Percentiles rank a stretch among this genome's conserved stretches.
These are phyloP conservation scores for Pteropus rufus DNA, from an alignment of 2,797 vertebrate genomes.

Conservation along the genomic window DNA sequence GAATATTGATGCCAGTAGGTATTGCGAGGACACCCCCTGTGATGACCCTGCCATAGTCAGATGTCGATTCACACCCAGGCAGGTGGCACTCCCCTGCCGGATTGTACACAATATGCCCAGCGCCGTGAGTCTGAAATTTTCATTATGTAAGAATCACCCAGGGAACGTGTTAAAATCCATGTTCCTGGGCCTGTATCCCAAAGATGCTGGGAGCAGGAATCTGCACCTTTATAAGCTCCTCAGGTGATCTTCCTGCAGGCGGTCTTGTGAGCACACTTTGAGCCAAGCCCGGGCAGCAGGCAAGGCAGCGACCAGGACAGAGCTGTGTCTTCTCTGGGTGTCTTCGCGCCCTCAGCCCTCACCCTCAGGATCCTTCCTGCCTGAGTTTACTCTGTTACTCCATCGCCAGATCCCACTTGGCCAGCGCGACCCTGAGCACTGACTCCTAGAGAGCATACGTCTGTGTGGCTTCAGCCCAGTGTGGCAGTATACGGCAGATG, in stretches of 20 bases:
- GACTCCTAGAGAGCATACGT: neutral
- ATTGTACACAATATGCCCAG: neutral
- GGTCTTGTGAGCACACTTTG: neutral
- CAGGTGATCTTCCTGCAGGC: neutral
- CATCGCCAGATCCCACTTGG: neutral
- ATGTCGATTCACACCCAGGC: neutral
- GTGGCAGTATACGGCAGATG: neutral
- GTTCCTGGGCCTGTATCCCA: neutral
- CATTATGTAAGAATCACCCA: neutral
- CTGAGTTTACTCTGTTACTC: neutral
- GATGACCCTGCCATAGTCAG: neutral
- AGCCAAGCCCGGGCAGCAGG: neutral
- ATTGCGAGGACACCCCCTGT: neutral
- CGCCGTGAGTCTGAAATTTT: neutral
- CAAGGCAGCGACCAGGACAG: fast-evolving
- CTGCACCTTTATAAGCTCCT: neutral
- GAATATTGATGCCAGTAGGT: neutral
- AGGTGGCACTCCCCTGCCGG: too few relatives aligned
- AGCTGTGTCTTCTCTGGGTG: neutral
- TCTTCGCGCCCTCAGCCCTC: neutral
- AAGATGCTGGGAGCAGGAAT: neutral
- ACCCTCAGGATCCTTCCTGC: neutral
- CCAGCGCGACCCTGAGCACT: neutral
- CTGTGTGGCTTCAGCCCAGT: neutral
- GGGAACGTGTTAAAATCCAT: neutral